phyloP scores from a whole-genome alignment of 2,113 vertebrate genomes.

The Aegithalos caudatus region DNA sequence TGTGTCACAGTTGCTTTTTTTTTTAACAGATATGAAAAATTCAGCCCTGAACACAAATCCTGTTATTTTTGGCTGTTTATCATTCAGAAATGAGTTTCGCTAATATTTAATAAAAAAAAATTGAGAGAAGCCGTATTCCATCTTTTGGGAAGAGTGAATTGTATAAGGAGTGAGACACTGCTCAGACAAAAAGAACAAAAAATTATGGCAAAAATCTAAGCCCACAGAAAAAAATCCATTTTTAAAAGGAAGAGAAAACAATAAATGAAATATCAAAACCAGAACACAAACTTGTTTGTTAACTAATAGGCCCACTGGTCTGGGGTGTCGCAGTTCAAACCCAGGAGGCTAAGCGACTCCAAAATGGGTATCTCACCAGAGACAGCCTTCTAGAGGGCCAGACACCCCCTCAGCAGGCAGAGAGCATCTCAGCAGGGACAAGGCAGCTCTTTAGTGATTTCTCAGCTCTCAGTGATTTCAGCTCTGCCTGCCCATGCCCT shows the following conservation, averaged over 20 bases:
- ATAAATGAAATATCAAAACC: neutral
- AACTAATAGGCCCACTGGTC: no score
- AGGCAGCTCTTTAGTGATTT: no score
- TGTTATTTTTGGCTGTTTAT: conserved; percentile 43
- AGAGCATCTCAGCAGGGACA: no score
- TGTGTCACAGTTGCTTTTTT: conserved; percentile 51
- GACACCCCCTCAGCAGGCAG: no score
- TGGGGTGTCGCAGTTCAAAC: no score
- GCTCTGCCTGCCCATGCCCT: no score
- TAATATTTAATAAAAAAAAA: conserved; percentile 6
- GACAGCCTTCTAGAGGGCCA: no score
- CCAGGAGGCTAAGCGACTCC: no score
- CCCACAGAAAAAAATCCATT: neutral
- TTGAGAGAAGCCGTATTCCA: neutral
- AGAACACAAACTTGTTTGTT: neutral
- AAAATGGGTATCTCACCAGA: no score
- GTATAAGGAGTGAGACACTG: neutral
- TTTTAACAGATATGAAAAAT: conserved; percentile 42
- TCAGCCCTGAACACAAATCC: conserved; percentile 13
- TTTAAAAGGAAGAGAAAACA: neutral
- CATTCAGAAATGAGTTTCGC: conserved; percentile 28
- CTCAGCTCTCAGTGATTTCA: no score
- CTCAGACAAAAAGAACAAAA: neutral
- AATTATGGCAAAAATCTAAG: neutral
- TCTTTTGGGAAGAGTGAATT: neutral